phyloP scores from a whole-genome alignment of 2,888 invertebrate species.

The Patella ulyssiponensis region DNA sequence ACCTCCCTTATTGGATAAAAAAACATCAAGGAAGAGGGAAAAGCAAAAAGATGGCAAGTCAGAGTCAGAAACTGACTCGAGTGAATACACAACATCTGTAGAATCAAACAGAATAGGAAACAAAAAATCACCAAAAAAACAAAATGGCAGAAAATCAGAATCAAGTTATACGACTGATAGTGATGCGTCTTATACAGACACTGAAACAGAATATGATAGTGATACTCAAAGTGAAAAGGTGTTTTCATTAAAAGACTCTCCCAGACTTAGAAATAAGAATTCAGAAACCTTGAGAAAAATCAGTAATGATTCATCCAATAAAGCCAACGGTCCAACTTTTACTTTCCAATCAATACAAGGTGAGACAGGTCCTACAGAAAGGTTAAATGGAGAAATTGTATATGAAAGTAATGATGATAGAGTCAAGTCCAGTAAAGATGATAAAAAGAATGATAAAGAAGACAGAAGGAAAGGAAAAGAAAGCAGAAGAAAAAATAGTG shows the following conservation, averaged over 20 bases:
- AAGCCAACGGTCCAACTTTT: slow-evolving; percentile 49
- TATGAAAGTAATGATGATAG: background rate
- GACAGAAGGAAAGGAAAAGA: background rate
- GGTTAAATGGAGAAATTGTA: background rate
- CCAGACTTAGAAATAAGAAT: slow-evolving; percentile 7
- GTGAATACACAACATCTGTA: background rate
- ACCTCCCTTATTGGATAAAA: background rate
- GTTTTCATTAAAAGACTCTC: slow-evolving; percentile 22
- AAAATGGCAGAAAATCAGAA: background rate
- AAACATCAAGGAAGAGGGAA: background rate
- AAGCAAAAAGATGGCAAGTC: background rate
- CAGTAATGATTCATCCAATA: slow-evolving; percentile 25
- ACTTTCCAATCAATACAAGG: slow-evolving; percentile 48
- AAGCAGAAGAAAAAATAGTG: background rate
- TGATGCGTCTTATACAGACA: slow-evolving; percentile 23
- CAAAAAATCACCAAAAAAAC: background rate
- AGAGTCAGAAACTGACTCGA: background rate
- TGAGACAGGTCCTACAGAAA: slow-evolving; percentile 11
- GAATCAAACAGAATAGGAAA: background rate
- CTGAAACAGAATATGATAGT: slow-evolving; percentile 25
- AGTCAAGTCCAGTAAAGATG: background rate
- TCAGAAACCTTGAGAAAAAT: background rate
- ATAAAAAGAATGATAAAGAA: background rate
- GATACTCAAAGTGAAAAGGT: slow-evolving; percentile 18
- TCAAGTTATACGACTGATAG: background rate